Percentiles rank a stretch among this genome's conserved stretches.
Evolutionary conservation across 2,888 invertebrate genomes (phyloP).

Genomic region (Lasioglossum zephyrum): DNA sequence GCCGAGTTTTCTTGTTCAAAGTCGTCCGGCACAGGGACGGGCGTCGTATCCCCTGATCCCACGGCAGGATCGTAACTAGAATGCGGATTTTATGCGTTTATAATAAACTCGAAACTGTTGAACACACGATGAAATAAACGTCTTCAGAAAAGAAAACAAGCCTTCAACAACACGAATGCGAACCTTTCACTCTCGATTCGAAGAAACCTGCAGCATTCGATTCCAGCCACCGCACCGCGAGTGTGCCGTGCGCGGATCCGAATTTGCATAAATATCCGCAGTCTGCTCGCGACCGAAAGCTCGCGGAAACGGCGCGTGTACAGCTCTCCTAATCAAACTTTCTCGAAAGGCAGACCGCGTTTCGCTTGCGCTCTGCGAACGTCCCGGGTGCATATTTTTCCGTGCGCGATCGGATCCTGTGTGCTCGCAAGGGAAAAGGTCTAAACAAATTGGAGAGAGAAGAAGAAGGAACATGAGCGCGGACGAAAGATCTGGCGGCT

Average conservation of each 20-base stretch:
- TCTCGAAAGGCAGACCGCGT: conserved; percentile 20
- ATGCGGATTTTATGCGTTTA: conserved; percentile 7
- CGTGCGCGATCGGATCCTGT: conserved; percentile 25
- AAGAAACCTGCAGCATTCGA: not conserved
- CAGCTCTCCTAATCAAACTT: conserved; percentile 33
- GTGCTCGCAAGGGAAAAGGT: conserved; percentile 8
- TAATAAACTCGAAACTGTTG: not conserved
- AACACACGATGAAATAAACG: not conserved
- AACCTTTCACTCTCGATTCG: not conserved
- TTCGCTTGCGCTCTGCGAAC: conserved; percentile 51
- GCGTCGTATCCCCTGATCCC: conserved; percentile 3
- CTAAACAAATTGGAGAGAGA: not conserved
- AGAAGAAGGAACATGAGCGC: not conserved
- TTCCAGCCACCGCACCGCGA: not conserved
- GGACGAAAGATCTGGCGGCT: conserved; percentile 35
- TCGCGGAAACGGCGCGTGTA: conserved; percentile 29
- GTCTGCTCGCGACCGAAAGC: conserved; percentile 8
- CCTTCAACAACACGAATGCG: not conserved
- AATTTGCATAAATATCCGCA: conserved; percentile 12
- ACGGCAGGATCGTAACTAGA: not conserved
- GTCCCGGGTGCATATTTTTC: conserved; percentile 35
- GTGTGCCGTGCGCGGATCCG: not conserved
- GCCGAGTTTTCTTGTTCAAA: not conserved
- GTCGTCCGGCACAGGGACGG: conserved; percentile 63
- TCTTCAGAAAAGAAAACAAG: not conserved